Conservation (phyloP, 2,797 vertebrate genomes). For the Lophius americanus region DNA sequence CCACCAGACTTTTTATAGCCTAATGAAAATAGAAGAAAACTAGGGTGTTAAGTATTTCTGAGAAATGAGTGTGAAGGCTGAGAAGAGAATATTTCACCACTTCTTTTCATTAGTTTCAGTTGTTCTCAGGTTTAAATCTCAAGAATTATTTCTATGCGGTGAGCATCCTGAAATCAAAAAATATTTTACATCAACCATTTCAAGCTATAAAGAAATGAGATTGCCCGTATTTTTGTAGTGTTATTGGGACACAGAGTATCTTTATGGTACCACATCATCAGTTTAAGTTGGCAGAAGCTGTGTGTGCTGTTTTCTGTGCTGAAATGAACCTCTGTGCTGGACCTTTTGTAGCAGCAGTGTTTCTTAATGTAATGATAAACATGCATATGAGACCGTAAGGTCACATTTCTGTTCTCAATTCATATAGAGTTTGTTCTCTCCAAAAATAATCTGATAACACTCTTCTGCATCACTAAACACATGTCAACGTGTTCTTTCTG, state of each 20-base stretch:
- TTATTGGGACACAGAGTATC: neutral
- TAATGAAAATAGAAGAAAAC: constrained; percentile 4
- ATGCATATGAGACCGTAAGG: constrained; percentile 7
- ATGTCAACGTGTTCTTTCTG: too few species aligned
- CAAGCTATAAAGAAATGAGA: too few species aligned
- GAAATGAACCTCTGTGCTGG: neutral
- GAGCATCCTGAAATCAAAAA: neutral
- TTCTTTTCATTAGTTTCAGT: neutral
- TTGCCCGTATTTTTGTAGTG: constrained; percentile 10
- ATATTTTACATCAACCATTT: neutral
- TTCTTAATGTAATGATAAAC: neutral
- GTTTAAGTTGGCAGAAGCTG: neutral
- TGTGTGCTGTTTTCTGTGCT: neutral
- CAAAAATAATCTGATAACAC: neutral
- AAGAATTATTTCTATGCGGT: neutral
- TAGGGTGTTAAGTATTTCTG: neutral
- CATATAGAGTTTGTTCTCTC: constrained; percentile 15
- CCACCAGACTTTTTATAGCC: neutral
- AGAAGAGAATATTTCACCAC: neutral
- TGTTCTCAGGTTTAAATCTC: constrained; percentile 5
- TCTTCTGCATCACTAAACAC: neutral
- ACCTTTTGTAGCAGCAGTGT: neutral
- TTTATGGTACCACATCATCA: neutral
- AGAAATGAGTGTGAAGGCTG: neutral
- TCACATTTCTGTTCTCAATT: constrained; percentile 15